Evolutionary conservation across 1,140 invertebrate species (phyloP).

Genomic region (Copidosoma floridanum): DNA sequence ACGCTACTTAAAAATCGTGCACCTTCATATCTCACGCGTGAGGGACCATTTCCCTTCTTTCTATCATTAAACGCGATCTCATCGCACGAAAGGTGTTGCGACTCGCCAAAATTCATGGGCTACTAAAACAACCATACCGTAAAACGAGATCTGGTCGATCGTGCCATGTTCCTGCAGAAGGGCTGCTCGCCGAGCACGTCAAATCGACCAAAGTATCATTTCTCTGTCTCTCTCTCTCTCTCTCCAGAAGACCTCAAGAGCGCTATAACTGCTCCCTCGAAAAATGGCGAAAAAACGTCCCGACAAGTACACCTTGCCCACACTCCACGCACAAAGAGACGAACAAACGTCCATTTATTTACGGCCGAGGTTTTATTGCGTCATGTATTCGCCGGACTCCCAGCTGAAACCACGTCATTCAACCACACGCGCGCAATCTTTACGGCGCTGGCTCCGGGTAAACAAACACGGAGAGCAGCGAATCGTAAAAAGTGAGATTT

Average conservation of each 20-base stretch:
- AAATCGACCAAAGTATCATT: no score
- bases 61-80: background rate
- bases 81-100: background rate
- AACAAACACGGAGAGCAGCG: no score
- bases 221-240: no score
- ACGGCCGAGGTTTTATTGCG: background rate
- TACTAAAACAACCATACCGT: constrained; percentile 1
- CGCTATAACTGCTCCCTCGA: no score
- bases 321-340: no score
- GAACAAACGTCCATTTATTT: background rate
- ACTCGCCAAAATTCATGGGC: background rate
- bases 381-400: background rate
- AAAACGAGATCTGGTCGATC: no score
- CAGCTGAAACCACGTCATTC: background rate
- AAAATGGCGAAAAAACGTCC: no score
- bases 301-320: no score
- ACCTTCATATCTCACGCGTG: background rate
- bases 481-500: background rate
- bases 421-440: background rate
- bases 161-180: no score
- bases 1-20: no score
- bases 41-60: background rate
- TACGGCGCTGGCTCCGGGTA: background rate
- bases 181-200: no score
- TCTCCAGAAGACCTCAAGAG: no score